A percentile compares a stretch with the other conserved stretches of the same genome.
These are phyloP conservation scores for Falco novaeseelandiae DNA, from an alignment of 2,797 vertebrate species.

Conservation along the genomic window DNA sequence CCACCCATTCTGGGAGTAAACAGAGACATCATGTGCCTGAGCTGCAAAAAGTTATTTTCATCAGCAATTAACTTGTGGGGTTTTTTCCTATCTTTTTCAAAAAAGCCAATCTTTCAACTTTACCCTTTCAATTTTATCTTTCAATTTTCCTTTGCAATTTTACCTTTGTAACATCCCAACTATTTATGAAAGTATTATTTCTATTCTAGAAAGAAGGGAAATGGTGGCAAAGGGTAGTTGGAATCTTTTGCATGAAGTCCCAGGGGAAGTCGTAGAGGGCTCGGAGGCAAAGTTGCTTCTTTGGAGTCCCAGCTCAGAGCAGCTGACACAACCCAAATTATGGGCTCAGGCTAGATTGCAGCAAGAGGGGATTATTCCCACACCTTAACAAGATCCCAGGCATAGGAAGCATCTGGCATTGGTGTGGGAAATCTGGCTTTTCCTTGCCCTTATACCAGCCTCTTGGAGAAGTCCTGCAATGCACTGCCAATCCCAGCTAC, in stretches of 20 bases:
- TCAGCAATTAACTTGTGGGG: not conserved
- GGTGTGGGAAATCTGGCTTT: not conserved
- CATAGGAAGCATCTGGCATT: not conserved
- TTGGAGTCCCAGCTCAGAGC: not conserved
- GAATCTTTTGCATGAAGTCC: not conserved
- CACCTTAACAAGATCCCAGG: not conserved
- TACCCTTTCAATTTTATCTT: not conserved
- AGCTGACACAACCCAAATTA: accelerated
- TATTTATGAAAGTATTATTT: not conserved
- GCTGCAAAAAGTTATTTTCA: not conserved
- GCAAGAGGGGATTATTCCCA: not conserved
- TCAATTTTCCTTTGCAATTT: not conserved
- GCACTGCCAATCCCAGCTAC: not conserved
- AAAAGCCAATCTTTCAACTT: not conserved
- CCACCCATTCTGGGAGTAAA: slow-evolving; percentile 21
- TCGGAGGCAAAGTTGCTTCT: not conserved
- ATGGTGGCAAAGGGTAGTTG: not conserved
- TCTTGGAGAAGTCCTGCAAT: not conserved
- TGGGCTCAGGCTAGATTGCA: not conserved
- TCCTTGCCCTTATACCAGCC: not conserved
- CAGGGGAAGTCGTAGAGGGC: not conserved
- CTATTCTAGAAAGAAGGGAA: not conserved
- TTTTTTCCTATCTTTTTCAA: not conserved
- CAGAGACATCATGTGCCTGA: not conserved
- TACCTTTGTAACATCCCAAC: not conserved